Evolutionary conservation across 2,797 vertebrate genomes (phyloP).

Genomic region (Buceros bicornis): DNA sequence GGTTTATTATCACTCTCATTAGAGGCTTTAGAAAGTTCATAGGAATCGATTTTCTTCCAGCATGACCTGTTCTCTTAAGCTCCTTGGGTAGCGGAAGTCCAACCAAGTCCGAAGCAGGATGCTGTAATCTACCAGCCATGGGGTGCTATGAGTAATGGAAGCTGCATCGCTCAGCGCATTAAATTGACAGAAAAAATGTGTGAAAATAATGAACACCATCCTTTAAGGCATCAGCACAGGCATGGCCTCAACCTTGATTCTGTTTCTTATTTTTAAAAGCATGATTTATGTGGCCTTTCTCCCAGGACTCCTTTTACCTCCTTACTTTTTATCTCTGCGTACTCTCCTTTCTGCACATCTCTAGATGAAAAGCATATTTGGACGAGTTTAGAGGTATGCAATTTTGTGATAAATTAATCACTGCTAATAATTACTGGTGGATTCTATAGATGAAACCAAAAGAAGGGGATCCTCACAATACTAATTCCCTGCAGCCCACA

Average conservation of each 20-base stretch:
- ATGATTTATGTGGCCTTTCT: not conserved
- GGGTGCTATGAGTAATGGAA: not conserved
- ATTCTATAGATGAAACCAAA: not conserved
- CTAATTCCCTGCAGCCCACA: not conserved
- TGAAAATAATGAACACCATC: not conserved
- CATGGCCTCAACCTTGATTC: not conserved
- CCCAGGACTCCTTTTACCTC: not conserved
- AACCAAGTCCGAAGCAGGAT: not conserved
- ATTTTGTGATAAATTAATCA: not conserved
- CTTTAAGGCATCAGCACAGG: not conserved
- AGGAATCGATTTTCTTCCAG: not conserved
- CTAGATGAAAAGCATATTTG: not conserved
- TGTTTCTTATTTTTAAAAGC: not conserved
- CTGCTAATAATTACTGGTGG: not conserved
- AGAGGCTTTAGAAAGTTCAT: not conserved
- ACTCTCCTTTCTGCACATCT: not conserved
- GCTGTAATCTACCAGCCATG: not conserved
- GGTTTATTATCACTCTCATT: not conserved
- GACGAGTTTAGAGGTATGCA: not conserved
- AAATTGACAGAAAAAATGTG: not conserved
- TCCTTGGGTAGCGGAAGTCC: not conserved
- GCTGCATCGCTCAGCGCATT: not conserved
- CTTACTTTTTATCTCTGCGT: not conserved
- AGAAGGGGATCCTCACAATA: not conserved
- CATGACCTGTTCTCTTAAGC: not conserved